Conservation (phyloP, 2,888 invertebrate genomes). For the Diarsia mendica region DNA sequence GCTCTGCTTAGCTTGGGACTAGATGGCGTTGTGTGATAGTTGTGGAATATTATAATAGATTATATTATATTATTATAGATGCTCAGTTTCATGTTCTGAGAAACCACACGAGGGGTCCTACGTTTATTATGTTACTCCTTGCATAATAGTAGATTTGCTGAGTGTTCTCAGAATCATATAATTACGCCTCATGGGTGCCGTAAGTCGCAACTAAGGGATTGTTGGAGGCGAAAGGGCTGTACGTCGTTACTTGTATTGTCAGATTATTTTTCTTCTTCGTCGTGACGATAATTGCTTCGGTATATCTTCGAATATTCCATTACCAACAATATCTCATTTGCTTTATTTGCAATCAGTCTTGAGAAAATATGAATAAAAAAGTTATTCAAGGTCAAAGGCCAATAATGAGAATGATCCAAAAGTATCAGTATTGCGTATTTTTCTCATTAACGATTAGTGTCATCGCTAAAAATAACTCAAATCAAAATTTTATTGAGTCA, state of each 20-base stretch:
- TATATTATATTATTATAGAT: too few species aligned
- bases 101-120: not conserved
- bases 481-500: too few species aligned
- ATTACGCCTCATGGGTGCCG: slow-evolving; percentile 44
- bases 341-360: too few species aligned
- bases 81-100: not conserved
- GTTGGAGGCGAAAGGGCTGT: slow-evolving; percentile 20
- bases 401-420: too few species aligned
- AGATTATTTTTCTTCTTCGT: not conserved
- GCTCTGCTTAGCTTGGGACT: too few species aligned
- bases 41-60: too few species aligned
- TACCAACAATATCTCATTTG: not conserved
- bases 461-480: too few species aligned
- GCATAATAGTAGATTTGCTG: slow-evolving; percentile 13
- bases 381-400: too few species aligned
- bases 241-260: slow-evolving; percentile 16
- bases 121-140: not conserved
- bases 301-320: not conserved
- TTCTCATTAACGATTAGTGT: too few species aligned
- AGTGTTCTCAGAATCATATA: slow-evolving; percentile 16
- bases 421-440: too few species aligned
- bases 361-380: too few species aligned
- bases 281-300: not conserved
- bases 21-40: too few species aligned
- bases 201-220: slow-evolving; percentile 25